Conservation (phyloP, 2,888 invertebrate genomes). For the Chironomus riparius region DNA sequence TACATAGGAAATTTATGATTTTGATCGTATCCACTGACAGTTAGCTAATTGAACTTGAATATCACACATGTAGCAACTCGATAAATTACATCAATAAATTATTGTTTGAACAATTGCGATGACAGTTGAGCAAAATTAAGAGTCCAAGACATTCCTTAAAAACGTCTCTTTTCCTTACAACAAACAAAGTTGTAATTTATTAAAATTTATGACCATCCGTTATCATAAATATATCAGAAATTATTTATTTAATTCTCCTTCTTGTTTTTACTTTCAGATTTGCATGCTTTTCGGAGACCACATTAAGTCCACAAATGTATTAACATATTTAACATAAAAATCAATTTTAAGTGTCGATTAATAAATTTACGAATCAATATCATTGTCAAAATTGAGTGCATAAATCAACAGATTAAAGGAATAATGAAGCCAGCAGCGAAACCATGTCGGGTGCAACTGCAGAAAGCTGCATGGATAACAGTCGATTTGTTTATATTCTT, state of each 20-base stretch:
- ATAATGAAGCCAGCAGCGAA: conserved; percentile 18
- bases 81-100: conserved; percentile 2
- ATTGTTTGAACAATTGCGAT: not conserved
- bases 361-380: not conserved
- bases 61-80: not conserved
- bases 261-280: no score
- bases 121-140: not conserved
- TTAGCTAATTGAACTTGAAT: not conserved
- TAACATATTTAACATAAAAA: not conserved
- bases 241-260: no score
- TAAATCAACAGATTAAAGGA: conserved; percentile 2
- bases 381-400: conserved; percentile 21
- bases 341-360: not conserved
- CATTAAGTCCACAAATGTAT: no score
- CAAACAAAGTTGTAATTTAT: no score
- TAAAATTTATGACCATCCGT: no score
- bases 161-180: no score
- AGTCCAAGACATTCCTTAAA: not conserved
- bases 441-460: not conserved
- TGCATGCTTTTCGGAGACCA: no score
- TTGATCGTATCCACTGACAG: not conserved
- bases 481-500: conserved; percentile 16
- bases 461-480: not conserved
- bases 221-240: no score
- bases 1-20: not conserved